These are phyloP conservation scores for Micropterix aruncella DNA, from an alignment of 2,888 invertebrate species.

Conservation along the genomic window DNA sequence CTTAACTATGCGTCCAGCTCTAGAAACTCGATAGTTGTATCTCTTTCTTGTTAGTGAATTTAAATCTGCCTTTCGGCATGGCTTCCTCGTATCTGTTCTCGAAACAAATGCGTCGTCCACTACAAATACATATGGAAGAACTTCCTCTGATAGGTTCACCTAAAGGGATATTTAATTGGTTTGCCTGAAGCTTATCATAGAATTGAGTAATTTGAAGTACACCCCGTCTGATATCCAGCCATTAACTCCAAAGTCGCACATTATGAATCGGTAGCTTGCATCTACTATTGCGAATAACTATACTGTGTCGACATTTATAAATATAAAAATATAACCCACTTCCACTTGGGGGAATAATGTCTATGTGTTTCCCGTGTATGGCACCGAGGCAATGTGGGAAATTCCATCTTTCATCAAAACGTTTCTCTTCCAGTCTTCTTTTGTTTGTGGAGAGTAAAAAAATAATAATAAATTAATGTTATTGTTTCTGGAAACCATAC, in stretches of 20 bases:
- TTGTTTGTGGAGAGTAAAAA: neutral
- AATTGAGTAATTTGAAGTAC: too few relatives aligned
- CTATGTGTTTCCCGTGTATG: neutral
- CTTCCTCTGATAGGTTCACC: neutral
- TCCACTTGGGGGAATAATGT: neutral
- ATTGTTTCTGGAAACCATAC: neutral
- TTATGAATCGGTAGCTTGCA: neutral
- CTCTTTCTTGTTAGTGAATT: too few relatives aligned
- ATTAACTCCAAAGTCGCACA: slow-evolving; percentile 1
- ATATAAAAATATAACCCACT: neutral
- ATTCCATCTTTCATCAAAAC: slow-evolving; percentile 1
- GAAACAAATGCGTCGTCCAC: neutral
- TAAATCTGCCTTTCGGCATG: too few relatives aligned
- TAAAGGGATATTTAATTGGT: neutral
- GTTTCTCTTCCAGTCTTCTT: neutral
- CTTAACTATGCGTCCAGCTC: too few relatives aligned
- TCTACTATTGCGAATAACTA: neutral
- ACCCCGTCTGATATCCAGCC: neutral
- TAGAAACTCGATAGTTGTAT: too few relatives aligned
- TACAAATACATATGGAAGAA: neutral
- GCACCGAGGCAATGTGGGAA: neutral
- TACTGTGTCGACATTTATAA: neutral
- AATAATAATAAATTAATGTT: neutral
- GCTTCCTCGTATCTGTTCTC: too few relatives aligned
- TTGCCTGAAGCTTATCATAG: neutral